These are phyloP conservation scores for Lasaia peninsularis DNA, from an alignment of 1,140 invertebrate genomes.

Conservation along the genomic window DNA sequence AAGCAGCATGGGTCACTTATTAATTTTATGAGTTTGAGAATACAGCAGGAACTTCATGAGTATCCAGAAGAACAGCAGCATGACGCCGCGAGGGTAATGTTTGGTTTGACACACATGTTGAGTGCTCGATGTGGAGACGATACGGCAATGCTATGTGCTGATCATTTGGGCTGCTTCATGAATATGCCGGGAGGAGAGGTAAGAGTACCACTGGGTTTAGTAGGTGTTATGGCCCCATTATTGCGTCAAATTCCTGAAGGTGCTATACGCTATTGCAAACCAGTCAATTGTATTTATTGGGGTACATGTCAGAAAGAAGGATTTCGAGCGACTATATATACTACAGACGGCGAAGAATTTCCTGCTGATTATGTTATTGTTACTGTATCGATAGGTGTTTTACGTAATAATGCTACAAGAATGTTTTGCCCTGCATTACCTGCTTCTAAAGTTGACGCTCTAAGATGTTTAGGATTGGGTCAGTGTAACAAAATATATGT, in stretches of 20 bases:
- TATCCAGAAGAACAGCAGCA: constrained; percentile 82
- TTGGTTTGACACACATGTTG: constrained; percentile 79
- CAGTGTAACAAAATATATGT: constrained; percentile 87
- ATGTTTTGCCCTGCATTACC: constrained; percentile 86
- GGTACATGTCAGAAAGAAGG: constrained; percentile 72
- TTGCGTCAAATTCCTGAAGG: constrained; percentile 79
- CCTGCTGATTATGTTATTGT: constrained; percentile 87
- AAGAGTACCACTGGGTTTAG: constrained; percentile 79
- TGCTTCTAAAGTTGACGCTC: constrained; percentile 82
- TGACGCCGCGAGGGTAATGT: constrained; percentile 81
- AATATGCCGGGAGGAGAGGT: constrained; percentile 81
- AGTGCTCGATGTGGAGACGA: constrained; percentile 79
- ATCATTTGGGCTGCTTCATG: constrained; percentile 80
- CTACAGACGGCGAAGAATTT: constrained; percentile 82
- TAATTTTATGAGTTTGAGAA: constrained; percentile 81
- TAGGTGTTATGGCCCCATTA: constrained; percentile 80
- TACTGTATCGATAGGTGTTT: constrained; percentile 86
- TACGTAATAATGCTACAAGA: constrained; percentile 81
- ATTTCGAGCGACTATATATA: constrained; percentile 78
- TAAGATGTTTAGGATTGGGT: constrained; percentile 82
- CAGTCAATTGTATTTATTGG: constrained; percentile 81
- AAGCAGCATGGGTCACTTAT: constrained; percentile 80
- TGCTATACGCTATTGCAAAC: constrained; percentile 79
- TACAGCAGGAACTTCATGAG: constrained; percentile 81
- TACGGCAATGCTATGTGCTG: constrained; percentile 79